Conservation (phyloP, 2,797 vertebrate genomes). For the Ctenopoma kingsleyae region DNA sequence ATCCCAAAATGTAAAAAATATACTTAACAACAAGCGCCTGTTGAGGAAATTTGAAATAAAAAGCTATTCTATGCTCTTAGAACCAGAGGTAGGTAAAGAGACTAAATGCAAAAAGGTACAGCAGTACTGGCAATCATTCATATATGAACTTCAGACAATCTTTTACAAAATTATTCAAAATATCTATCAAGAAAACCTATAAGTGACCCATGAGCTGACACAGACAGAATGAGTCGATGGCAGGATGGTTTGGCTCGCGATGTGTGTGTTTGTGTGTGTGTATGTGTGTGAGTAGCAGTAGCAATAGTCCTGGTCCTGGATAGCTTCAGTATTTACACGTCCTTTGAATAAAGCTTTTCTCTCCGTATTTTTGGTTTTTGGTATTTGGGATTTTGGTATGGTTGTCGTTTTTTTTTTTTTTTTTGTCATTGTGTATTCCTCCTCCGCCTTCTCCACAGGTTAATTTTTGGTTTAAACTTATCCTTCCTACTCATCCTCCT, state of each 20-base stretch:
- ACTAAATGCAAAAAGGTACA: conserved; percentile 54
- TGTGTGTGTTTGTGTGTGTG: conserved; percentile 61
- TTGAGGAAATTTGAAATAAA: conserved; percentile 17
- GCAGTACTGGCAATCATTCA: conserved; percentile 49
- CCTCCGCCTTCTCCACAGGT: conserved; percentile 72
- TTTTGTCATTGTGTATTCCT: conserved; percentile 83
- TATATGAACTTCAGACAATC: conserved; percentile 37
- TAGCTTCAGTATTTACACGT: conserved; percentile 90
- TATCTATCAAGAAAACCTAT: conserved; percentile 38
- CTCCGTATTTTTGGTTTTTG: conserved; percentile 92
- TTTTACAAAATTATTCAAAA: conserved; percentile 65
- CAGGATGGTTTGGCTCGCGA: conserved; percentile 55
- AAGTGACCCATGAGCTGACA: conserved; percentile 54
- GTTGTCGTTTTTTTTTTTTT: conserved; percentile 73
- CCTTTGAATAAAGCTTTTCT: conserved; percentile 96
- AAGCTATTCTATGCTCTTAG: conserved; percentile 52
- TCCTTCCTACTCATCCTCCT: conserved; percentile 74
- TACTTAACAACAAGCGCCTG: conserved; percentile 26
- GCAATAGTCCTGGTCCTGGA: conserved; percentile 84
- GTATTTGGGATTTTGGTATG: conserved; percentile 89
- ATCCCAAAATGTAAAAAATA: conserved; percentile 46
- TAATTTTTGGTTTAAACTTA: conserved; percentile 87
- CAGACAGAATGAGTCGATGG: conserved; percentile 68
- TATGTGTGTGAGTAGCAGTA: conserved; percentile 61
- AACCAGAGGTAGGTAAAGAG: conserved; percentile 80